Evolutionary conservation across 2,797 vertebrate genomes (phyloP), one percentile per base, ranked within the genome.

Genomic region (Spea hammondii): DNA sequence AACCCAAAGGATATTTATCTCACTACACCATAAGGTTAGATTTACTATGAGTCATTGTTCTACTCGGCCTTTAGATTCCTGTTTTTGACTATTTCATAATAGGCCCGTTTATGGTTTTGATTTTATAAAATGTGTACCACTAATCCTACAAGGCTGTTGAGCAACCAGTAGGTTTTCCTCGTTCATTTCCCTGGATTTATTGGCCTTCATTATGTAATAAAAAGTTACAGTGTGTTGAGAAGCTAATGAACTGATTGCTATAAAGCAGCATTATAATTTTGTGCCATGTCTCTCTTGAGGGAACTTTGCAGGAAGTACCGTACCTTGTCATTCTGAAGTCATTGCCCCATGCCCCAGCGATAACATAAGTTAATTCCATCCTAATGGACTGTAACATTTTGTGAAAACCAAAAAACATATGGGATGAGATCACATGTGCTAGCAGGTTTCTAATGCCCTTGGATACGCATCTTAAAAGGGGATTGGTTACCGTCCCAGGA

Each of bases 371-470:
- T 57, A 70, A 6, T 79, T 78, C 67, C 8, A 53, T n/a, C 4
- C 0, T 8, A 69, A 46, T 70, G 74, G 76, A 72, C 44, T 65
- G 5, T 55, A 73, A 82, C 65, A 76, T 74, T 2, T 9, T 65
- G 0, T 1, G 8, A 7, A 54, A 71, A 70, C 49, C 2, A 49
- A 51, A 82, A 65, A 77, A 49, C 51, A 45, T 66, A 75, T 76
- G 8, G 76, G 2, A n/a, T 77, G 13, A 47, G 73, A 0, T 75
- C 79, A 80, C 6, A 53, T 46, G 11, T 47, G 17, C 17, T 17
- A 4, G 4, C 17, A 0, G 53, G 10, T 49, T 85, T 74, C 82
- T 0, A 48, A 76, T 67, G 64, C 6, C 65, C 59, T 12, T 17
- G 17, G 17, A 17, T 17, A 17, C 17, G 17, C 17, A 17, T 17